Evolutionary conservation across 2,888 invertebrate genomes (phyloP).

Genomic region (Siphlonurus alternatus): DNA sequence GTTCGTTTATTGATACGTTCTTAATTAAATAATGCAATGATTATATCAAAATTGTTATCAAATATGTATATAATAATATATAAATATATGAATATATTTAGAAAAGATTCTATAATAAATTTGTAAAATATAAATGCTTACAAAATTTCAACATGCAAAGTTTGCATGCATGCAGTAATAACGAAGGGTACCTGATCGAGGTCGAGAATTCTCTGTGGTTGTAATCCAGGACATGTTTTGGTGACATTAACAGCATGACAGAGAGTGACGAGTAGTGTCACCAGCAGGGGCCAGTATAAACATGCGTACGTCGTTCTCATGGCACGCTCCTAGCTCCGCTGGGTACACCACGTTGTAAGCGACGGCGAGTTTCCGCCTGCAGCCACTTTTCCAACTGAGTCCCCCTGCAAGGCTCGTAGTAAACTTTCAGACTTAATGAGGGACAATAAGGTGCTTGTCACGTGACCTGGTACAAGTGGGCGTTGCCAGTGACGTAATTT

Average conservation of each 20-base stretch:
- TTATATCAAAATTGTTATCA: too few species aligned
- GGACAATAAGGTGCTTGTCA: background rate
- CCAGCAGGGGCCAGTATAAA: background rate
- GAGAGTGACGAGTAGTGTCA: background rate
- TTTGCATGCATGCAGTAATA: too few species aligned
- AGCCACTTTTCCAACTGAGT: background rate
- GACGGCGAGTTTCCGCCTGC: too few species aligned
- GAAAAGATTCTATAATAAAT: too few species aligned
- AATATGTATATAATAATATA: too few species aligned
- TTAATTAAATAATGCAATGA: too few species aligned
- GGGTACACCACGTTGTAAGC: too few species aligned
- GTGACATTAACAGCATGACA: background rate
- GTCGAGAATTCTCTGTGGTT: slow-evolving; percentile 17
- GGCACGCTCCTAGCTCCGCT: background rate
- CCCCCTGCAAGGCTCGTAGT: background rate
- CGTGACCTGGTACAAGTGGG: background rate
- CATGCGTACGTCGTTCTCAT: background rate
- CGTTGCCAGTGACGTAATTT: background rate
- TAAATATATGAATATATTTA: too few species aligned
- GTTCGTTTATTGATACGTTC: too few species aligned
- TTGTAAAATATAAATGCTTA: too few species aligned
- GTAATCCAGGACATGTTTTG: slow-evolving; percentile 14
- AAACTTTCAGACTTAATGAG: background rate
- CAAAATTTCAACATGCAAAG: too few species aligned
- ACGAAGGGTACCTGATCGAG: slow-evolving; percentile 17